Conservation (phyloP, 92 coral and sea anemone species). For the Palythoa caribaeorum region DNA sequence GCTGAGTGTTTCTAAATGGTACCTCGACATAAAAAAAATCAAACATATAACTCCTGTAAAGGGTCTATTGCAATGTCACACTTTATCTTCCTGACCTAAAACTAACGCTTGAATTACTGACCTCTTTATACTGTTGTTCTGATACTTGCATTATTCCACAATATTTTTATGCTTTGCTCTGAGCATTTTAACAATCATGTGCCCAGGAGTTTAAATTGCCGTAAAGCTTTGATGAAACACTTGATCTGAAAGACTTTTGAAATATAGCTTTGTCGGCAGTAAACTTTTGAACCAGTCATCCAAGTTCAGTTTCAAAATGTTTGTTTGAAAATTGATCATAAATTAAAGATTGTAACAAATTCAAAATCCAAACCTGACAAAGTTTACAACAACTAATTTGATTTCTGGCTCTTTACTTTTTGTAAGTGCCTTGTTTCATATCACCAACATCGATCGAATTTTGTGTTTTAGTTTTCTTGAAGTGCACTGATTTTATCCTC, state of each 20-base stretch:
- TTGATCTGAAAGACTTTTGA: not conserved
- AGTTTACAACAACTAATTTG: no score
- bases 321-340: not conserved
- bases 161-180: not conserved
- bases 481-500: no score
- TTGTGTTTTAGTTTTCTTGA: no score
- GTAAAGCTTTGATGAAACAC: not conserved
- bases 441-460: no score
- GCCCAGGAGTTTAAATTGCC: not conserved
- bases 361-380: no score
- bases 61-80: not conserved
- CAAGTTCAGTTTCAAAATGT: no score
- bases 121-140: not conserved
- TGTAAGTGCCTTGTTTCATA: no score
- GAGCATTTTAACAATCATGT: conserved; percentile 20
- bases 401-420: no score
- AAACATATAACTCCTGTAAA: not conserved
- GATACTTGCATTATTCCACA: not conserved
- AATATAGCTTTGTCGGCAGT: not conserved
- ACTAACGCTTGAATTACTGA: conserved; percentile 11
- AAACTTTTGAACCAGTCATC: not conserved
- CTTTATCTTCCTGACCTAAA: not conserved
- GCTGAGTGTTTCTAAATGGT: no score
- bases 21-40: no score
- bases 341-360: no score